Conservation (phyloP, 2,888 invertebrate genomes). For the Dyspetes luteomarginatus region DNA sequence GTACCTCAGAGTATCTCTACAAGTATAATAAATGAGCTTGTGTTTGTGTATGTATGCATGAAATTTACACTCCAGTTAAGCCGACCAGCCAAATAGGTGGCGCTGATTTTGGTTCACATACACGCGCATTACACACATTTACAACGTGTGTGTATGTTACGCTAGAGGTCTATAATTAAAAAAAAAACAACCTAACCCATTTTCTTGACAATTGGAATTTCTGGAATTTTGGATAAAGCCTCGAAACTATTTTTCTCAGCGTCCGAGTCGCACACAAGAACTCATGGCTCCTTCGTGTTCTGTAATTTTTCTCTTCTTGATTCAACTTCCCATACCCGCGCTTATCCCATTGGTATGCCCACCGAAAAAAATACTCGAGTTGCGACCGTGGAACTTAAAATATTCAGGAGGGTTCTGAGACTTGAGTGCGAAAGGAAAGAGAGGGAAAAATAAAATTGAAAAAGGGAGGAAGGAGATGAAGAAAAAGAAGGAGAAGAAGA, state of each 20-base stretch:
- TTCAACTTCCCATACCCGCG: not conserved
- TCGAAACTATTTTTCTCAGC: not conserved
- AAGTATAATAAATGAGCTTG: too few species aligned
- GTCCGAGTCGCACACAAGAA: not conserved
- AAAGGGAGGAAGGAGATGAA: not conserved
- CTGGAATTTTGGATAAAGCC: not conserved
- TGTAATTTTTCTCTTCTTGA: not conserved
- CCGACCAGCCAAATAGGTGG: too few species aligned
- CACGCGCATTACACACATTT: too few species aligned
- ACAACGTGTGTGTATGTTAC: too few species aligned
- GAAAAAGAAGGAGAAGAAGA: not conserved
- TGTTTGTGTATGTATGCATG: too few species aligned
- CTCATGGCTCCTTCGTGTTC: not conserved
- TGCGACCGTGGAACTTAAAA: conserved; percentile 43
- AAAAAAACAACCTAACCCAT: too few species aligned
- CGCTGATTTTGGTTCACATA: too few species aligned
- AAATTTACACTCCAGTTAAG: too few species aligned
- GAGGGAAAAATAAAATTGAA: conserved; percentile 4
- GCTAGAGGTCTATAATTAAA: too few species aligned
- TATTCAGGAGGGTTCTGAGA: conserved; percentile 41
- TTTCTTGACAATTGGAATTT: not conserved
- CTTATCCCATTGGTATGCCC: not conserved
- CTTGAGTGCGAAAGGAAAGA: conserved; percentile 20
- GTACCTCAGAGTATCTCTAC: too few species aligned
- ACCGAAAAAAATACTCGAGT: conserved; percentile 4